Evolutionary conservation across 2,113 vertebrate species (phyloP).

Genomic region (Euleptes europaea): DNA sequence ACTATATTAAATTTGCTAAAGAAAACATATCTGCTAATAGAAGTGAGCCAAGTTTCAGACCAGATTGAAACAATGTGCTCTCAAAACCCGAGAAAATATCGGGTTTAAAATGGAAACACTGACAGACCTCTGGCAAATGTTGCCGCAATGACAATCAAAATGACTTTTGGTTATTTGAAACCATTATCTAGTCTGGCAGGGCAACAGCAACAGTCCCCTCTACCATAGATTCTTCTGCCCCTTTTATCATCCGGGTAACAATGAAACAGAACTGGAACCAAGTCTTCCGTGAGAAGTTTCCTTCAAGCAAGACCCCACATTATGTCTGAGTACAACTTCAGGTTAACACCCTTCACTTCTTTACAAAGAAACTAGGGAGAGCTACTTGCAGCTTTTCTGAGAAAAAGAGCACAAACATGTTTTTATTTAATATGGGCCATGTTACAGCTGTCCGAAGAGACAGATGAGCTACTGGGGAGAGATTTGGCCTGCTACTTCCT

Average conservation of each 20-base stretch:
- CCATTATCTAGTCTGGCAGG: slow-evolving; percentile 61
- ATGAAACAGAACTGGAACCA: not conserved
- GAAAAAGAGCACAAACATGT: too few species aligned
- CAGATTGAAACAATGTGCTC: slow-evolving; percentile 61
- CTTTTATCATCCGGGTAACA: slow-evolving; percentile 8
- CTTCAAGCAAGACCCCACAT: not conserved
- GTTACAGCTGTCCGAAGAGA: too few species aligned
- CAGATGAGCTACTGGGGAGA: too few species aligned
- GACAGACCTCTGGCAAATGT: slow-evolving; percentile 66
- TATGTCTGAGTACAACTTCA: not conserved
- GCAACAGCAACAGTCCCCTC: slow-evolving; percentile 47
- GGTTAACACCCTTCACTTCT: not conserved
- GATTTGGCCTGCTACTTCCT: too few species aligned
- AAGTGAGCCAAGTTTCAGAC: slow-evolving; percentile 68
- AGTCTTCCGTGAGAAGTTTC: not conserved
- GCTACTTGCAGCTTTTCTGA: too few species aligned
- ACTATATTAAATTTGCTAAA: slow-evolving; percentile 74
- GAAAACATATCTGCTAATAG: slow-evolving; percentile 70
- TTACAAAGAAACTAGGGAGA: not conserved
- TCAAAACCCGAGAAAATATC: slow-evolving; percentile 71
- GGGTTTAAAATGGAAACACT: slow-evolving; percentile 74
- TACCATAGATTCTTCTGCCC: not conserved
- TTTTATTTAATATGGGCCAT: too few species aligned
- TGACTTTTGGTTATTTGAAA: slow-evolving; percentile 58
- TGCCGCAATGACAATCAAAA: slow-evolving; percentile 58